Conservation (phyloP, 2,113 vertebrate genomes). For the Microcebus ravelobensis region DNA sequence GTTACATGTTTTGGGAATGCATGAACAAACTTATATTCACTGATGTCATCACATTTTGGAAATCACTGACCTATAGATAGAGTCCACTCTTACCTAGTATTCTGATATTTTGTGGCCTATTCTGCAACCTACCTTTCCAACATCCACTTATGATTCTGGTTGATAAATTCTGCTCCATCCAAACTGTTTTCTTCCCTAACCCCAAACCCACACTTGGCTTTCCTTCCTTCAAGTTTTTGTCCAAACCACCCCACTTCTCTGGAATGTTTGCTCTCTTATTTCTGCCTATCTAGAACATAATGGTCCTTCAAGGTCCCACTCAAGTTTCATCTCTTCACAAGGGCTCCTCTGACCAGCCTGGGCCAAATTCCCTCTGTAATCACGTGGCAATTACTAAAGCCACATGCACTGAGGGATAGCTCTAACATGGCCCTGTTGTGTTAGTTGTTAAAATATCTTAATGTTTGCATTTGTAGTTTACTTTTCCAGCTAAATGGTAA, state of each 20-base stretch:
- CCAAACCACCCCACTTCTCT: neutral
- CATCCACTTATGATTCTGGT: neutral
- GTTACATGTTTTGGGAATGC: neutral
- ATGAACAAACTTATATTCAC: neutral
- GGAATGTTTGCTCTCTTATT: neutral
- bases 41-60: neutral
- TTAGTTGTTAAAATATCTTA: neutral
- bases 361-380: neutral
- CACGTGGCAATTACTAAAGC: neutral
- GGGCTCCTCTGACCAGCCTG: neutral
- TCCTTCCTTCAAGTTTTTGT: neutral
- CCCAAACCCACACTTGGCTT: neutral
- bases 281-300: constrained; percentile 10
- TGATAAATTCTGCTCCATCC: neutral
- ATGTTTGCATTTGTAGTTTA: neutral
- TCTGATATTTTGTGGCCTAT: neutral
- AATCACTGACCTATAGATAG: neutral
- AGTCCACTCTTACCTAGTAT: neutral
- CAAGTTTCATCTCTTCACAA: neutral
- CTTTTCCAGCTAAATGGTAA: neutral
- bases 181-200: neutral
- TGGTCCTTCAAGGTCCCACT: neutral
- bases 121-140: neutral
- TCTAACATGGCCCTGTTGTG: neutral
- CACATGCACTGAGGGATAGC: neutral